A percentile compares a stretch with the other conserved stretches of the same genome.
Conservation (phyloP, 2,888 invertebrate species). For the Litoditis marina region DNA sequence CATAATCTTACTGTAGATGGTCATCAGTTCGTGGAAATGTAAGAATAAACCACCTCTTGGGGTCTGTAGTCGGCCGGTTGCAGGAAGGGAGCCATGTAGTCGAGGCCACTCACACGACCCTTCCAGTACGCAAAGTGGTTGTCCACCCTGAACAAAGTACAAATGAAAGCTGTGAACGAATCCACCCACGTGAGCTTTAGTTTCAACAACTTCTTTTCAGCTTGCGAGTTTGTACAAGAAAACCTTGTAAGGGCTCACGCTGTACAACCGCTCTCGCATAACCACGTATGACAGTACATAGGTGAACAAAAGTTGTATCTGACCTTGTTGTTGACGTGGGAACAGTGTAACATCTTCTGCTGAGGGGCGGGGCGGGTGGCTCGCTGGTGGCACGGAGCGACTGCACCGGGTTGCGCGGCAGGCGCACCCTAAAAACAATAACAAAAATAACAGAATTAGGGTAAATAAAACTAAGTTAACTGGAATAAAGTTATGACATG, state of each 20-base stretch:
- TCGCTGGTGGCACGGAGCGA: slow-evolving; percentile 25
- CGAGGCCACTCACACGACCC: slow-evolving; percentile 51
- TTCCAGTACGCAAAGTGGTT: slow-evolving; percentile 55
- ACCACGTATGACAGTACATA: too few species aligned
- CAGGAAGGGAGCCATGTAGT: slow-evolving; percentile 52
- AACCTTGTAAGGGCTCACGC: too few species aligned
- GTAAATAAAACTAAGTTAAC: too few species aligned
- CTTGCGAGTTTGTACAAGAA: background rate
- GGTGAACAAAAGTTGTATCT: too few species aligned
- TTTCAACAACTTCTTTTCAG: too few species aligned
- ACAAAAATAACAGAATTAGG: too few species aligned
- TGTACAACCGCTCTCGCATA: too few species aligned
- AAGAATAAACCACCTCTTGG: slow-evolving; percentile 8
- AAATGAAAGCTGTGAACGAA: background rate
- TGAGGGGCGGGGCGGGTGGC: slow-evolving; percentile 35
- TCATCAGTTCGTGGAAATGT: too few species aligned
- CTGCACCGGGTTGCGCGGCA: slow-evolving; percentile 21
- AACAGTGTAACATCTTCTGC: slow-evolving; percentile 26
- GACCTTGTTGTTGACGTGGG: slow-evolving; percentile 37
- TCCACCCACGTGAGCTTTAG: too few species aligned
- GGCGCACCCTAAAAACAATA: too few species aligned
- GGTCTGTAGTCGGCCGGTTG: slow-evolving; percentile 4
- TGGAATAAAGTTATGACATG: too few species aligned
- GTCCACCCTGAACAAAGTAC: slow-evolving; percentile 35
- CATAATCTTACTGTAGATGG: too few species aligned